Evolutionary conservation across 2,797 vertebrate species (phyloP).

Genomic region (Protonibea diacanthus): DNA sequence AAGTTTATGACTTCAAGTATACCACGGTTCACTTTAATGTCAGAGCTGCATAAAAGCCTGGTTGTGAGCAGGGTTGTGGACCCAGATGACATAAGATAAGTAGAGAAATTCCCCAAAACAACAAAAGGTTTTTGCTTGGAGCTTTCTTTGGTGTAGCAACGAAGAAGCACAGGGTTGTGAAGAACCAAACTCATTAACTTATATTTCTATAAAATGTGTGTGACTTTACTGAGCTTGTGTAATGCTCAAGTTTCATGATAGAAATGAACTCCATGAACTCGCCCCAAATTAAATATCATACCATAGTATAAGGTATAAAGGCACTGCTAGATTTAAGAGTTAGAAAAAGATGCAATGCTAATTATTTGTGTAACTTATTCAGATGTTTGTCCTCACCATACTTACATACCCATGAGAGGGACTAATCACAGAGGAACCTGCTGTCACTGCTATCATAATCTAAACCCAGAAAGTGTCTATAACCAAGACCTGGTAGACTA

Average conservation of each 20-base stretch:
- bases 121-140: neutral
- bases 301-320: neutral
- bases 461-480: conserved; percentile 61
- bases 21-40: neutral
- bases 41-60: neutral
- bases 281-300: neutral
- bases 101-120: neutral
- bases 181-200: neutral
- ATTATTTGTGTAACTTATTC: conserved; percentile 25
- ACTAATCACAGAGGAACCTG: conserved; percentile 49
- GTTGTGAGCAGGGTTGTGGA: neutral
- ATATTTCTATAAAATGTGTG: neutral
- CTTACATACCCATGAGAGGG: conserved; percentile 15
- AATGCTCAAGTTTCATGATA: neutral
- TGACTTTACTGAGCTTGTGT: conserved; percentile 1
- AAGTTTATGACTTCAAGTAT: neutral
- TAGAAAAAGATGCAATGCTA: conserved; percentile 4
- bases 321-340: neutral
- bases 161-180: neutral
- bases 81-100: neutral
- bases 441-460: conserved; percentile 64
- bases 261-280: neutral
- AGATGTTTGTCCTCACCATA: conserved; percentile 48
- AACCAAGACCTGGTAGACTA: conserved; percentile 71
- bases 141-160: neutral